phyloP scores from a whole-genome alignment of 2,888 invertebrate species.

The Chymomyza caudatula region DNA sequence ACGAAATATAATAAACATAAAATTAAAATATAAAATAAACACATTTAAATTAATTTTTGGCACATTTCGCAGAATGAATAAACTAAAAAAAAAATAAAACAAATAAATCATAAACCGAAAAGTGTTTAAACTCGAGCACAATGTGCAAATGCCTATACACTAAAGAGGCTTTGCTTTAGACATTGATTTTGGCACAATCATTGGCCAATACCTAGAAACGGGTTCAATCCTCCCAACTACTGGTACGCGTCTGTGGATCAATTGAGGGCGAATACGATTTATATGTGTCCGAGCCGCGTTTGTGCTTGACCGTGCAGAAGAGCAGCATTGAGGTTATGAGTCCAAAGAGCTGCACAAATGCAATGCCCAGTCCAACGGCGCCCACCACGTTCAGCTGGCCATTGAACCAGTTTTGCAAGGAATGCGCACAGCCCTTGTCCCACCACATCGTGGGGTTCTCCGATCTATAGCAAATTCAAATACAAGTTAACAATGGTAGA shows the following conservation, averaged over 20 bases:
- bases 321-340: conserved; percentile 87
- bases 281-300: conserved; percentile 83
- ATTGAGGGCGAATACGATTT: conserved; percentile 82
- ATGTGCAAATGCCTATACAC: conserved; percentile 27
- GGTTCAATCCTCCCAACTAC: conserved; percentile 78
- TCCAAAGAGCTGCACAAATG: conserved; percentile 88
- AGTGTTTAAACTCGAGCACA: conserved; percentile 12
- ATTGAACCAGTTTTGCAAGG: conserved; percentile 87
- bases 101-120: conserved; percentile 20
- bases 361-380: conserved; percentile 86
- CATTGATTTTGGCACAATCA: conserved; percentile 5
- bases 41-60: conserved; percentile 66
- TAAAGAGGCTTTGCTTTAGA: conserved; percentile 27
- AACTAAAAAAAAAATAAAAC: conserved; percentile 11
- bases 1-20: conserved; percentile 12
- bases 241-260: conserved; percentile 77
- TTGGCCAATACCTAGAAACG: conserved; percentile 43
- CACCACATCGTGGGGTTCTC: conserved; percentile 81
- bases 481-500: not conserved
- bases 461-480: conserved; percentile 55
- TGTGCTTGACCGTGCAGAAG: conserved; percentile 86
- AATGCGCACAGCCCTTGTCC: conserved; percentile 86
- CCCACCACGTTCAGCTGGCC: conserved; percentile 89
- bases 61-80: conserved; percentile 57
- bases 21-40: conserved; percentile 25